Base-by-base conservation (phyloP, 2,888 invertebrate species). In the Nymphalis c-album region DNA sequence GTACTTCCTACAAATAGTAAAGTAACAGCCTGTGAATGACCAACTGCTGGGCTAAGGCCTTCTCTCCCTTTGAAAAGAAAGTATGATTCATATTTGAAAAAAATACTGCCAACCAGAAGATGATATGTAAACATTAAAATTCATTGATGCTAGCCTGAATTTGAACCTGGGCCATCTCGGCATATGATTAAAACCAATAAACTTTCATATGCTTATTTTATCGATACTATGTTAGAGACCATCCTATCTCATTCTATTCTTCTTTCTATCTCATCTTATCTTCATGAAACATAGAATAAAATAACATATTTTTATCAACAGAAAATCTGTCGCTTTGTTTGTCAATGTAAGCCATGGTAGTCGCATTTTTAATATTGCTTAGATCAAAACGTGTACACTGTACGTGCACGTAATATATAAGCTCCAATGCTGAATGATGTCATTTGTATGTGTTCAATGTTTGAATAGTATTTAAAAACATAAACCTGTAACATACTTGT, bases 381-480 rank as follows among this genome's bases (percentile, higher is more conserved):
- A 55, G 7, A 57, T 13, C 17, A n/a, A 48, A 40, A 57, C n/a
- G n/a, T n/a, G n/a, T n/a, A n/a, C n/a, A n/a, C n/a, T 18, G n/a
- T 35, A 31, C 18, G n/a, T 40, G 5, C 13, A 26, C 22, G 20
- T 51, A 26, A 22, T 4, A 22, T 26, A 26, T 20, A 26, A 53
- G 22, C 20, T 7, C 6, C 26, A 16, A 22, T 20, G 18, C 40
- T 55, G 64, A 53, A 58, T 72, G 65, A 67, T 71, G 82, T 88
- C 87, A 86, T 85, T 86, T 1, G 1, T 22, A 85, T 86, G 87
- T 88, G 88, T 88, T 89, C 88, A 88, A 81, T 70, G 66, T 70
- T 64, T 60, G 66, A 65, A 69, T 71, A 71, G 62, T 53, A 60
- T 57, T 18, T 57, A 57, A 18, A 40, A n/a, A 31, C 55, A 22